Base-by-base conservation (phyloP, 2,113 vertebrate species). In the Gadus chalcogrammus region DNA sequence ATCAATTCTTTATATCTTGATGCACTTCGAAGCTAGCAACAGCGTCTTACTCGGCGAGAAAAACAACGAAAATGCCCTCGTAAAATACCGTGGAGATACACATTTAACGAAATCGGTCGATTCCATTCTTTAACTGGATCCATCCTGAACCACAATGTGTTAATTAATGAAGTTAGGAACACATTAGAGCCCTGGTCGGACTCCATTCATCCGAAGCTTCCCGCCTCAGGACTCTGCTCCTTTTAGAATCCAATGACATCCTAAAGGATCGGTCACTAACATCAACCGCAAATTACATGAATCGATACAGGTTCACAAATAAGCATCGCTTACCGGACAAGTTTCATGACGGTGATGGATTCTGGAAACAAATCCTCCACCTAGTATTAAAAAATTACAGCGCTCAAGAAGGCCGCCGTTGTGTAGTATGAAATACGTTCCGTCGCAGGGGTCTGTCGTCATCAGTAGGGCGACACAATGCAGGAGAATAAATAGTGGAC, bases 281-380 rank as follows among this genome's bases (percentile, higher is more conserved):
- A 20, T 1, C 1, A 35, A 0, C 1, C 12, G 3, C 12, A 15
- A 0, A 7, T 38, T 11, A 1, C 6, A 0, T 0, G 3, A n/a
- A 1, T 0, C 0, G 1, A 53, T 28, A 69, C 6, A 59, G 0
- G 0, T 0, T 0, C 0, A 18, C 0, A 22, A 24, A 22, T 15
- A 1, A 9, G 1, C 2, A 3, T n/a, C 15, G 27, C 79, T 75
- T 68, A 93, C 93, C 92, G 83, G 38, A 93, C 92, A 63, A 93
- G 90, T 92, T 93, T 93, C 92, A 93, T 93, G 80, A 85, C 73
- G 83, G 86, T 20, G 77, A 64, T n/a, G 65, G 69, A 35, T 35
- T 35, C 6, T n/a, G 65, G 69, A 35, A 22, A 77, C 6, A 83
- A 87, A 88, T 84, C 84, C 87, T 88, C 78, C 80, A 88, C 85